These are phyloP conservation scores for Drosophila nigrodunni DNA, from an alignment of 1,140 invertebrate genomes.

Conservation along the genomic window DNA sequence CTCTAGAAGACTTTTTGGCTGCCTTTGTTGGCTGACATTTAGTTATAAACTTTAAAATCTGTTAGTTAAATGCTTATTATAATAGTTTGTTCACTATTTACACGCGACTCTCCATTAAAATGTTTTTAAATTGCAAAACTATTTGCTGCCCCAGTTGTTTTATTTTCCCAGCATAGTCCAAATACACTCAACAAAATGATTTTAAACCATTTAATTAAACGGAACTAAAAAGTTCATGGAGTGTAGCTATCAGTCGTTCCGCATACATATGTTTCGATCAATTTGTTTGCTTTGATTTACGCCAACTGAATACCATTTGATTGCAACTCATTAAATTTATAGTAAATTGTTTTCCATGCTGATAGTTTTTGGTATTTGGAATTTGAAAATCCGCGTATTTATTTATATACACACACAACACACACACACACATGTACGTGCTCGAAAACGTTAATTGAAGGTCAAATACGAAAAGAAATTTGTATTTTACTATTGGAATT, in stretches of 20 bases:
- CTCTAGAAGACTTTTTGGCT: too few relatives aligned
- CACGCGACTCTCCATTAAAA: too few relatives aligned
- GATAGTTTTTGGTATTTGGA: constrained; percentile 1
- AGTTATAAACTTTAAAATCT: too few relatives aligned
- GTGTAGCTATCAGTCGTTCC: not conserved
- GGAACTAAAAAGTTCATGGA: not conserved
- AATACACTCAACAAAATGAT: not conserved
- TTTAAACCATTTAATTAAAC: not conserved
- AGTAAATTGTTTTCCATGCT: constrained; percentile 23
- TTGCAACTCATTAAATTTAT: constrained; percentile 11
- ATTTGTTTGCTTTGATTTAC: not conserved
- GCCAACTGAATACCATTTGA: constrained; percentile 12
- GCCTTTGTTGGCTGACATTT: too few relatives aligned
- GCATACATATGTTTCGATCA: not conserved
- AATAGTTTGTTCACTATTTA: too few relatives aligned
- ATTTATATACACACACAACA: constrained; percentile 15
- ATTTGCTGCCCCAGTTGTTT: too few relatives aligned
- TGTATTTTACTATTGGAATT: constrained; percentile 43
- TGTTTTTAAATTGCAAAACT: too few relatives aligned
- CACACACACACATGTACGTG: too few relatives aligned
- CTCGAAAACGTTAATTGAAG: constrained; percentile 21
- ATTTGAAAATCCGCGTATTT: not conserved
- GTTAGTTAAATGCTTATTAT: too few relatives aligned
- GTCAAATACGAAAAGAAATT: constrained; percentile 50
- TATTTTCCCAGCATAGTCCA: not conserved